Evolutionary conservation across 2,797 vertebrate genomes (phyloP), one percentile per base, ranked within the genome.

Genomic region (Premnoplex brunnescens): DNA sequence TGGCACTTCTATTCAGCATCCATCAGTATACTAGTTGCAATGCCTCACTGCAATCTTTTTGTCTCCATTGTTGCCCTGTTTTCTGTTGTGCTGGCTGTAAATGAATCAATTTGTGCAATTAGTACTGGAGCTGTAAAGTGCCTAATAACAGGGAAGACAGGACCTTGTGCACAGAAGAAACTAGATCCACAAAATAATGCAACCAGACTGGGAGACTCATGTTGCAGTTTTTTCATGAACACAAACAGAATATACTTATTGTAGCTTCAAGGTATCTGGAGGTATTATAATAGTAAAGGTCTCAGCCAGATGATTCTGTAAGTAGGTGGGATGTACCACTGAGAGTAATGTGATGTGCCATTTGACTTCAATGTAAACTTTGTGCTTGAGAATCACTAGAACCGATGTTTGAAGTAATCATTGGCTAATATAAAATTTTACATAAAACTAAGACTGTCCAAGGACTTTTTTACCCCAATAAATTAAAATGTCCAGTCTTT

Each of bases 71-170:
- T 88, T 23, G 5, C 46, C 28, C 66, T 73, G n/a, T 49, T 68
- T 95, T 75, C 72, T 85, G 46, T 82, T 88, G 91, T 76, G 67
- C 48, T 86, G 44, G 41, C 71, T 97, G 86, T 66, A 94, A 93
- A 91, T 93, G 62, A 96, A 91, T 94, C 4, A 1, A 60, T 96
- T 93, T 95, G 55, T 84, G 73, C 84, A 97, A 93, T 97, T 96
- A 96, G 52, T 77, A 55, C 56, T 59, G 49, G 76, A 91, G 44
- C 59, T 85, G n/a, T 83, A 68, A 67, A 91, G 75, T 62, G 55
- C 30, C 74, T 92, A 94, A 76, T 67, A 69, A 66, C 52, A 52
- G 63, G 86, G n/a, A 86, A 96, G 95, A 93, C 39, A 91, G 55
- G 52, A 95, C 64, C 30, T 23, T 39, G n/a, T 23, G 69, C 26